Evolutionary conservation across 2,888 invertebrate species (phyloP).

Genomic region (Bimastos eiseni): DNA sequence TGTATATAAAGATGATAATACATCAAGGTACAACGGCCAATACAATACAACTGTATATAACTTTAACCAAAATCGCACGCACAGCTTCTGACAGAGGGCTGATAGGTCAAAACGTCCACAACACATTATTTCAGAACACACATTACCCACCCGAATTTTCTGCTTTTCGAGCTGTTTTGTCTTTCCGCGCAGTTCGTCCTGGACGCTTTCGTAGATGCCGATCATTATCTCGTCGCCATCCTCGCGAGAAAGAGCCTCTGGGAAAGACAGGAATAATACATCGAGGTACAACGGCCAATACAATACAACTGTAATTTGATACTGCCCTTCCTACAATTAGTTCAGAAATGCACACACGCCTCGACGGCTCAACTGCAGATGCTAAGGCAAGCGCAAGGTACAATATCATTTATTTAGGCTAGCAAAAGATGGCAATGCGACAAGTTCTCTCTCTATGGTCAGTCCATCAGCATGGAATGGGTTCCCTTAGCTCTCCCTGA

Average conservation of each 20-base stretch:
- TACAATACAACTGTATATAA: too few species aligned
- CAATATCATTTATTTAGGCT: too few species aligned
- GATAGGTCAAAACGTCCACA: not conserved
- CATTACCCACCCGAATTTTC: constrained; percentile 67
- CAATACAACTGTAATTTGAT: too few species aligned
- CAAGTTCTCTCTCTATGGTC: too few species aligned
- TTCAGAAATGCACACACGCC: too few species aligned
- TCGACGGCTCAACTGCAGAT: not conserved
- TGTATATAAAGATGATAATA: too few species aligned
- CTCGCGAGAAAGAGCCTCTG: constrained; percentile 65
- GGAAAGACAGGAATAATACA: constrained; percentile 26
- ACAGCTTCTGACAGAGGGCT: not conserved
- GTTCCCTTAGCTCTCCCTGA: too few species aligned
- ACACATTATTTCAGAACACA: not conserved
- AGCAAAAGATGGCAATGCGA: too few species aligned
- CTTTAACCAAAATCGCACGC: too few species aligned
- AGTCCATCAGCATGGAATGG: too few species aligned
- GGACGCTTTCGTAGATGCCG: constrained; percentile 77
- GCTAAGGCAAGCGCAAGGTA: not conserved
- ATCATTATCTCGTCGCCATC: constrained; percentile 74
- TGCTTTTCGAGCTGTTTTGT: constrained; percentile 72
- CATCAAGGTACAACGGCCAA: not conserved
- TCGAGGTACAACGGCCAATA: not conserved
- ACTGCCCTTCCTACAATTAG: too few species aligned
- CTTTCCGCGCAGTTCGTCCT: constrained; percentile 73